These are phyloP conservation scores for Solenopsis invicta DNA, from an alignment of 1,140 invertebrate species.

Conservation along the genomic window DNA sequence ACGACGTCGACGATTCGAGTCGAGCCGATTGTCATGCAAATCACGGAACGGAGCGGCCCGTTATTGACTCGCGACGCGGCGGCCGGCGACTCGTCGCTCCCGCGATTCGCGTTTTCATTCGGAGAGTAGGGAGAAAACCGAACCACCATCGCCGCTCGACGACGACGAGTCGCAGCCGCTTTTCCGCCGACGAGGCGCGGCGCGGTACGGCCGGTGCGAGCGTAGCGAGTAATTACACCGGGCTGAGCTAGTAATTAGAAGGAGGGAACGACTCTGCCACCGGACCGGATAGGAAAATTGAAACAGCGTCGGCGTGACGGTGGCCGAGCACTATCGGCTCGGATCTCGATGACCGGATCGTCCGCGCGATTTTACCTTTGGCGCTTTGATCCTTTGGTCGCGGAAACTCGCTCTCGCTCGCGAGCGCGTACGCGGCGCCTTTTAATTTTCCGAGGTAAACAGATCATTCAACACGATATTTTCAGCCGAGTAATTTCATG, in stretches of 20 bases:
- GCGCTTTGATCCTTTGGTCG: slow-evolving; percentile 53
- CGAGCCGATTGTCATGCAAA: slow-evolving; percentile 84
- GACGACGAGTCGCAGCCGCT: slow-evolving; percentile 7
- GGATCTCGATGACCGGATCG: slow-evolving; percentile 56
- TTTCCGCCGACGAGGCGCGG: slow-evolving; percentile 11
- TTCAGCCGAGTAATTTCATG: background rate
- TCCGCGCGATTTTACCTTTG: slow-evolving; percentile 60
- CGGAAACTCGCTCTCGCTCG: slow-evolving; percentile 17
- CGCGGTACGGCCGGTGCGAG: background rate
- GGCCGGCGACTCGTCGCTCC: slow-evolving; percentile 57
- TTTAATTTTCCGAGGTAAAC: slow-evolving; percentile 59
- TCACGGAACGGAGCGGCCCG: slow-evolving; percentile 76
- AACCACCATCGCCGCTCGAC: background rate
- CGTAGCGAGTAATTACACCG: slow-evolving; percentile 56
- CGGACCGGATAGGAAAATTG: slow-evolving; percentile 56
- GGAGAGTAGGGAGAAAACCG: slow-evolving; percentile 37
- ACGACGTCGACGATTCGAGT: slow-evolving; percentile 74
- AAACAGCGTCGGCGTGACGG: slow-evolving; percentile 60
- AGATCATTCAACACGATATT: slow-evolving; percentile 8
- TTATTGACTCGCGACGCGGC: slow-evolving; percentile 82
- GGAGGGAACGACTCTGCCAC: slow-evolving; percentile 43
- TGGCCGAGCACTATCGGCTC: background rate
- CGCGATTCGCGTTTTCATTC: slow-evolving; percentile 66
- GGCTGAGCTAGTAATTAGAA: slow-evolving; percentile 63
- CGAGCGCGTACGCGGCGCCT: background rate